A percentile compares a stretch with the other conserved stretches of the same genome.
Conservation (phyloP, 2,888 invertebrate species). For the Sclerodermus sp. region DNA sequence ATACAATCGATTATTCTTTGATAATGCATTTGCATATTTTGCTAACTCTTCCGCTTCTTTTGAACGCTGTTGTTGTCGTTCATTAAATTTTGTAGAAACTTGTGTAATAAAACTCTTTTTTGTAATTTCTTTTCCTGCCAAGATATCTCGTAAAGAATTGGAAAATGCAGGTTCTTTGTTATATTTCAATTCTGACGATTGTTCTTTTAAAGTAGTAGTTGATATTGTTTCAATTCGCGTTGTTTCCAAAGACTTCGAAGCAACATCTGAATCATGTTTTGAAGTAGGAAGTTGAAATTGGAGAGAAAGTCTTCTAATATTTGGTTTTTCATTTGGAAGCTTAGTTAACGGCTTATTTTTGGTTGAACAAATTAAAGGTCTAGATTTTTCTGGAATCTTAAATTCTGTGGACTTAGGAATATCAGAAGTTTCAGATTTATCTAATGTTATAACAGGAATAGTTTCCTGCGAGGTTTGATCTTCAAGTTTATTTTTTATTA, state of each 20-base stretch:
- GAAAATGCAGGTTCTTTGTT: conserved; percentile 17
- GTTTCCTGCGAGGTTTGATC: conserved; percentile 12
- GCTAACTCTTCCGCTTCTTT: conserved; percentile 43
- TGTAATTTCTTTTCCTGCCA: conserved; percentile 39
- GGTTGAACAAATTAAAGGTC: neutral
- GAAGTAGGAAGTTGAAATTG: neutral
- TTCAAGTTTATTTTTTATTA: conserved; percentile 21
- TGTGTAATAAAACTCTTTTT: conserved; percentile 38
- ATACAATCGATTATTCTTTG: conserved; percentile 42
- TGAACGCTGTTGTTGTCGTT: conserved; percentile 38
- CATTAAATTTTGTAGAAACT: conserved; percentile 38
- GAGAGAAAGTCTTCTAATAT: neutral
- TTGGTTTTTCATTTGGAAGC: neutral
- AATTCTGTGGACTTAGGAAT: conserved; percentile 4
- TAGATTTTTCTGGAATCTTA: conserved; percentile 1
- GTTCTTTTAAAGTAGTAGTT: neutral
- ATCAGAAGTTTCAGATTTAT: conserved; percentile 26
- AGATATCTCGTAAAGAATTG: conserved; percentile 44
- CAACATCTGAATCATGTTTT: neutral
- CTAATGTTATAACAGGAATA: conserved; percentile 41
- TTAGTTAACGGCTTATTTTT: neutral
- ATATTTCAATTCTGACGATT: neutral
- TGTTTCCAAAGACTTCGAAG: neutral
- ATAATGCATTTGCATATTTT: conserved; percentile 34
- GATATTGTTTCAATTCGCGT: conserved; percentile 2